Conservation (phyloP, 2,888 invertebrate genomes). For the Xylota segnis region DNA sequence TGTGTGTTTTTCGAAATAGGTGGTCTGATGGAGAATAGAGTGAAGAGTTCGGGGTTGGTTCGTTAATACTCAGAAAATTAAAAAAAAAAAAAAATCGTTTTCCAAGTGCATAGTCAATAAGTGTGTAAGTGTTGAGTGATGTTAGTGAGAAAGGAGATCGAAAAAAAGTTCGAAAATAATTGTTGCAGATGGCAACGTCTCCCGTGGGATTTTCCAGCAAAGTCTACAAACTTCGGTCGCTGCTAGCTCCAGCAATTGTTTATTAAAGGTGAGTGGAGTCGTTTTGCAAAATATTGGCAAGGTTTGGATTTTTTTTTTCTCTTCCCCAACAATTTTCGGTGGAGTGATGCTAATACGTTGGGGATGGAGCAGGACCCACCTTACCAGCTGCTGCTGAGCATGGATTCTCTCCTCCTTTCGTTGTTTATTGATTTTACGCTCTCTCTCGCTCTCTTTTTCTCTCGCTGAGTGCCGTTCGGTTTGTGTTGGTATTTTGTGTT, state of each 20-base stretch:
- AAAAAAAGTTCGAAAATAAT: constrained; percentile 21
- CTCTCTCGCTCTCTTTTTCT: constrained; percentile 14
- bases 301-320: constrained; percentile 13
- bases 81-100: background rate
- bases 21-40: constrained; percentile 1
- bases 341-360: constrained; percentile 36
- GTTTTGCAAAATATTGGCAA: constrained; percentile 10
- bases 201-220: constrained; percentile 40
- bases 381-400: constrained; percentile 69
- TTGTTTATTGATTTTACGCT: constrained; percentile 71
- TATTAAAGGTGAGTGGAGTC: constrained; percentile 30
- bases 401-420: constrained; percentile 33
- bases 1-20: constrained; percentile 3
- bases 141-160: constrained; percentile 39
- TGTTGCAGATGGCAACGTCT: constrained; percentile 60
- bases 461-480: constrained; percentile 22
- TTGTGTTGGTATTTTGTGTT: constrained; percentile 11
- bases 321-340: constrained; percentile 5
- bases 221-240: constrained; percentile 1
- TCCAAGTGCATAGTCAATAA: constrained; percentile 26
- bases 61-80: background rate
- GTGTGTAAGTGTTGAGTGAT: constrained; percentile 54
- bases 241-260: background rate
- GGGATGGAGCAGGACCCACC: constrained; percentile 65
- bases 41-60: background rate